A percentile compares a stretch with the other conserved stretches of the same genome.
phyloP scores from a whole-genome alignment of 2,888 invertebrate genomes.

The Stenchaetothrips biformis region DNA sequence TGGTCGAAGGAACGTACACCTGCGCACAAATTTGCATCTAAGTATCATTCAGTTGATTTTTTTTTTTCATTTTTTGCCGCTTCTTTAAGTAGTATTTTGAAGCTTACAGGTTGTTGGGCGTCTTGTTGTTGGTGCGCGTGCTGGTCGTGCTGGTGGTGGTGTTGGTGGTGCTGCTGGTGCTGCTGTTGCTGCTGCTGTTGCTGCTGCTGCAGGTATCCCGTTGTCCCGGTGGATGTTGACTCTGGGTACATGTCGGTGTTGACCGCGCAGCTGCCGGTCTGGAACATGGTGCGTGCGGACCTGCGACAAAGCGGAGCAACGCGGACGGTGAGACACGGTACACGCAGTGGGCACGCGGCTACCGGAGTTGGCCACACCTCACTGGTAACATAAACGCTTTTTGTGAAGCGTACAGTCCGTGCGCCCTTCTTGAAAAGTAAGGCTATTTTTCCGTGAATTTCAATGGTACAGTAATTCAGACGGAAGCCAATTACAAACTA shows the following conservation, averaged over 20 bases:
- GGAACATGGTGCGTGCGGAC: background rate
- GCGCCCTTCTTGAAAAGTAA: too few species aligned
- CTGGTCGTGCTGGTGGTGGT: background rate
- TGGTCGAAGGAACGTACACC: constrained; percentile 5
- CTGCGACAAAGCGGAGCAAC: background rate
- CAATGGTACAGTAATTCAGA: too few species aligned
- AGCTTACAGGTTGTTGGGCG: constrained; percentile 1
- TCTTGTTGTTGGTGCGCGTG: constrained; percentile 6
- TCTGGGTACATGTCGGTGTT: background rate
- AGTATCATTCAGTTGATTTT: too few species aligned
- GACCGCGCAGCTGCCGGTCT: constrained; percentile 9
- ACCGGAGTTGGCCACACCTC: too few species aligned
- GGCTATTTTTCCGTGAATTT: too few species aligned
- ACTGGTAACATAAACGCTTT: too few species aligned
- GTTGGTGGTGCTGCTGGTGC: background rate
- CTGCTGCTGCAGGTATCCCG: background rate
- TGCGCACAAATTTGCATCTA: background rate
- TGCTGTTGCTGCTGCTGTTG: background rate
- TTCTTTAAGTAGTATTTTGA: too few species aligned
- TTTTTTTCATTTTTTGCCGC: too few species aligned
- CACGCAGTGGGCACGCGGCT: too few species aligned
- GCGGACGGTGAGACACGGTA: background rate
- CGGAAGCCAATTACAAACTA: too few species aligned
- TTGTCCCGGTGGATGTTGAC: constrained; percentile 5
- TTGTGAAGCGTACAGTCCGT: too few species aligned